Conservation (phyloP, 2,113 vertebrate species). For the Pica pica region DNA sequence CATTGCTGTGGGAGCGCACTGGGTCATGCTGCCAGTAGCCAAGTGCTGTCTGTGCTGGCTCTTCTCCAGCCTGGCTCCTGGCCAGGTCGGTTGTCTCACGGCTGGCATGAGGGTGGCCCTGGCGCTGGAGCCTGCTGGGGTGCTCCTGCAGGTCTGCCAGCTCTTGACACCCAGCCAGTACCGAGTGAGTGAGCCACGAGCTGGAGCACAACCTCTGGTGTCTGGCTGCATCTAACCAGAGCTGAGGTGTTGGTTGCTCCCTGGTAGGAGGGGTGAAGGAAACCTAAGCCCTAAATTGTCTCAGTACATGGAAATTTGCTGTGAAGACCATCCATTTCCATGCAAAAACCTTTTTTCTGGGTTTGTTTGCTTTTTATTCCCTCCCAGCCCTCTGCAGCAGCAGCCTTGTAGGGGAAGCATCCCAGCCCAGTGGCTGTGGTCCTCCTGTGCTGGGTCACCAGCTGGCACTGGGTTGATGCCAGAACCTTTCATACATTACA, state of each 20-base stretch:
- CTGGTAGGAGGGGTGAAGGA: neutral
- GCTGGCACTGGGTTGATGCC: accelerated
- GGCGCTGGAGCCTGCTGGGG: neutral
- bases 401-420: neutral
- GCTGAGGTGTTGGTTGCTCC: neutral
- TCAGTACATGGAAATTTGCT: neutral
- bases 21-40: accelerated
- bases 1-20: neutral
- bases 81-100: accelerated
- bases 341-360: neutral
- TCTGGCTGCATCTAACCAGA: neutral
- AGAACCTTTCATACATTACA: neutral
- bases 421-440: neutral
- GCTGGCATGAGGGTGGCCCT: neutral
- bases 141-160: neutral
- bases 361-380: neutral
- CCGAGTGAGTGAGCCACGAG: accelerated
- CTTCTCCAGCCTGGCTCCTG: neutral
- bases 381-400: neutral
- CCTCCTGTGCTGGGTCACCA: accelerated
- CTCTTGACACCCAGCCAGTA: neutral
- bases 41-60: neutral
- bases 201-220: accelerated
- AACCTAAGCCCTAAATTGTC: neutral
- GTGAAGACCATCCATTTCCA: neutral